Percentiles rank a stretch among this genome's conserved stretches.
These are phyloP conservation scores for Nesometra sesokonis DNA, from an alignment of 35 echinoderm and acorn worm genomes.

Conservation along the genomic window DNA sequence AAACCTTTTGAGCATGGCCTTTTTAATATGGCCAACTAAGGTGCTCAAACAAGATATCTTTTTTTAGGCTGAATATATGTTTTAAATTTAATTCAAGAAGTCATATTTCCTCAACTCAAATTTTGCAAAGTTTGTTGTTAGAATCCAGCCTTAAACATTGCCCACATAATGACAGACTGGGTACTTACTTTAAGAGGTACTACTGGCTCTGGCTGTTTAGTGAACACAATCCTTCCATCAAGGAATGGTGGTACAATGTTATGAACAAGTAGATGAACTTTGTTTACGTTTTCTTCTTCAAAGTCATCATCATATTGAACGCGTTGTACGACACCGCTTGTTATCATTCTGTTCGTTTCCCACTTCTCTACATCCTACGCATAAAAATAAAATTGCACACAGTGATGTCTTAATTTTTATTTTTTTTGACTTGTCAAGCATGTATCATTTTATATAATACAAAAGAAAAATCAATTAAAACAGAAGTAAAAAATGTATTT, in stretches of 20 bases:
- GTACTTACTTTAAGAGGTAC: constrained; percentile 83
- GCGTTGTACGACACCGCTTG: constrained; percentile 86
- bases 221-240: constrained; percentile 94
- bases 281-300: constrained; percentile 74
- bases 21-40: too few species aligned
- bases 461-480: too few species aligned
- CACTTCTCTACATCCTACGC: constrained; percentile 90
- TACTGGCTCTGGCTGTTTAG: constrained; percentile 96
- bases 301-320: constrained; percentile 89
- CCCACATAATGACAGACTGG: too few species aligned
- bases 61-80: too few species aligned
- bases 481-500: too few species aligned
- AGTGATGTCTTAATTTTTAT: neutral
- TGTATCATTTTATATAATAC: neutral
- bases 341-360: constrained; percentile 96
- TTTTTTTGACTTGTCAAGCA: neutral
- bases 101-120: too few species aligned
- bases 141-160: too few species aligned
- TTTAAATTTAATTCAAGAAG: too few species aligned
- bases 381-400: neutral
- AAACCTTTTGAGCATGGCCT: too few species aligned
- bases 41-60: too few species aligned
- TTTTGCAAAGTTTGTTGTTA: too few species aligned
- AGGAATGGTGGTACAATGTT: constrained; percentile 96
- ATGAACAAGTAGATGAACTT: constrained; percentile 82